phyloP scores from a whole-genome alignment of 2,113 vertebrate genomes.

The Felis catus region DNA sequence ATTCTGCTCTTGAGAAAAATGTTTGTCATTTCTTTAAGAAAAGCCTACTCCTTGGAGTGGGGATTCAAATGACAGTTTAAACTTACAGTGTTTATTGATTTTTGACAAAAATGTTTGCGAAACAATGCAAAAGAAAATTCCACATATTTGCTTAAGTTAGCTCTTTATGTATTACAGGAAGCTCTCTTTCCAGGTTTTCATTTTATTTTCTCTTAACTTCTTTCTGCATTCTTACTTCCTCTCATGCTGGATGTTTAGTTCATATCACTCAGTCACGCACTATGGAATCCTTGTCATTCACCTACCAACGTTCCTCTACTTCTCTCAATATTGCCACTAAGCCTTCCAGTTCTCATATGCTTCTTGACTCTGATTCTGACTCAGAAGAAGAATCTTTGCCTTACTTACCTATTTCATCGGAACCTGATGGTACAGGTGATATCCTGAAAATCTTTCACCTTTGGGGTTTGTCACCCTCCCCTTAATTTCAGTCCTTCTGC shows the following conservation, averaged over 20 bases:
- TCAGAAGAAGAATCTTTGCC: conserved; percentile 89
- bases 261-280: conserved; percentile 95
- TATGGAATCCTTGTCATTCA: conserved; percentile 97
- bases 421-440: conserved; percentile 93
- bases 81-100: background rate
- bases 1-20: conserved; percentile 16
- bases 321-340: conserved; percentile 95
- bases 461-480: conserved; percentile 54
- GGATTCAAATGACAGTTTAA: conserved; percentile 20
- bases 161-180: background rate
- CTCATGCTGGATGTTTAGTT: conserved; percentile 86
- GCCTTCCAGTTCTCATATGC: conserved; percentile 88
- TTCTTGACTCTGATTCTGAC: conserved; percentile 90
- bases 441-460: conserved; percentile 74
- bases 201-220: conserved; percentile 66
- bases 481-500: conserved; percentile 53
- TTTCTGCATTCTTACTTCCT: conserved; percentile 79
- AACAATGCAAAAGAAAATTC: conserved; percentile 9
- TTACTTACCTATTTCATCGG: conserved; percentile 86
- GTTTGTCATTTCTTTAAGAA: conserved; percentile 12
- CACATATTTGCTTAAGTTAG: background rate
- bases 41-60: background rate
- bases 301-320: conserved; percentile 95
- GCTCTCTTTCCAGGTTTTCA: conserved; percentile 61
- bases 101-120: conserved; percentile 19